A percentile compares a stretch with the other conserved stretches of the same genome.
Evolutionary conservation across 2,888 invertebrate species (phyloP).

Genomic region (Minunthozetes semirufus): DNA sequence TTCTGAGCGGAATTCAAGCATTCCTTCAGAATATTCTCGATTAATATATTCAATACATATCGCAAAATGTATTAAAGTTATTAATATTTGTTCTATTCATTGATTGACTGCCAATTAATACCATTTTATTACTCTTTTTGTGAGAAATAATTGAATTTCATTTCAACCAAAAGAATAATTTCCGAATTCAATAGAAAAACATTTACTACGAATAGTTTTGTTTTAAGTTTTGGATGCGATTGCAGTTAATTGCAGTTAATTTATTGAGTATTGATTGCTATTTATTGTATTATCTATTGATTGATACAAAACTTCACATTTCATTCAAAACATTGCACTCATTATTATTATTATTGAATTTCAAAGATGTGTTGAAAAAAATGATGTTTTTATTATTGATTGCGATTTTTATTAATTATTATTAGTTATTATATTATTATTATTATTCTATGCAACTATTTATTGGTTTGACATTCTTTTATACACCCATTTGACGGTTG

Average conservation of each 20-base stretch:
- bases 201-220: neutral
- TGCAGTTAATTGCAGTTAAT: neutral
- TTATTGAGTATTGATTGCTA: neutral
- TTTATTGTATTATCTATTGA: neutral
- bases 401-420: neutral
- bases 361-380: neutral
- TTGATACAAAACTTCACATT: neutral
- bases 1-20: too few relatives aligned
- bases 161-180: neutral
- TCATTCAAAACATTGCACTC: neutral
- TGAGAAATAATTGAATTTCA: neutral
- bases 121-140: neutral
- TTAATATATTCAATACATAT: conserved; percentile 7
- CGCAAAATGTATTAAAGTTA: neutral
- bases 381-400: conserved; percentile 2
- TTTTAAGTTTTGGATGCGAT: neutral
- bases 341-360: conserved; percentile 10
- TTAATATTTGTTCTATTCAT: neutral
- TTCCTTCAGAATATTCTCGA: neutral
- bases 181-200: conserved; percentile 1
- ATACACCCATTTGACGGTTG: conserved; percentile 15
- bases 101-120: neutral
- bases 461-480: neutral
- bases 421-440: conserved; percentile 9
- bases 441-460: conserved; percentile 12